Percentiles rank a stretch among this genome's conserved stretches.
These are phyloP conservation scores for Spea multiplicata DNA, from an alignment of 2,113 vertebrate genomes.

Conservation along the genomic window DNA sequence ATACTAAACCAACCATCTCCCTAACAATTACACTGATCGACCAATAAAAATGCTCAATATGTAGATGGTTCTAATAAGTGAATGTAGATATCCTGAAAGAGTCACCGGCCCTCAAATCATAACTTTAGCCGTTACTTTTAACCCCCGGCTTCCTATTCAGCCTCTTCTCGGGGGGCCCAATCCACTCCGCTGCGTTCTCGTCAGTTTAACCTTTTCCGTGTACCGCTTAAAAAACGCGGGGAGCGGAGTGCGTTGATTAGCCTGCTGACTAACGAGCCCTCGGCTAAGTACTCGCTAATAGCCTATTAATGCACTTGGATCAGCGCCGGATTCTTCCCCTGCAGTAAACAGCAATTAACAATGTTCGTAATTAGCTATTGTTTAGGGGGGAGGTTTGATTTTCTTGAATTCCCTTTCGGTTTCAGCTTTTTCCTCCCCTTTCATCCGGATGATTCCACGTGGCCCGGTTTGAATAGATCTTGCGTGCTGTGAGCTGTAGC, in stretches of 20 bases:
- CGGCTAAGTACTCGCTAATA: conserved; percentile 32
- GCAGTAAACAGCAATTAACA: conserved; percentile 47
- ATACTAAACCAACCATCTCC: too few species aligned
- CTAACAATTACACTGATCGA: too few species aligned
- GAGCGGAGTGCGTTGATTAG: conserved; percentile 12
- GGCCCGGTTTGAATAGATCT: conserved; percentile 22
- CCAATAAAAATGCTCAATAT: too few species aligned
- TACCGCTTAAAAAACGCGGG: background rate
- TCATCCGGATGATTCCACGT: conserved; percentile 34
- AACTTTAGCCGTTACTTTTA: too few species aligned
- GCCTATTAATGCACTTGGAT: conserved; percentile 45
- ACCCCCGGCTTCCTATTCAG: too few species aligned
- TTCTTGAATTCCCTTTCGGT: conserved; percentile 43
- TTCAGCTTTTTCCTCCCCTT: conserved; percentile 33
- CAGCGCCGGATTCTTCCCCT: conserved; percentile 14
- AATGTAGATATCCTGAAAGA: too few species aligned
- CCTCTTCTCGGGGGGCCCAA: background rate
- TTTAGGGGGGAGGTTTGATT: conserved; percentile 41
- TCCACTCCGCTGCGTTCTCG: background rate
- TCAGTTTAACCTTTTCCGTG: background rate
- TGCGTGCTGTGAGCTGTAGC: background rate
- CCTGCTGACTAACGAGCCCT: conserved; percentile 34
- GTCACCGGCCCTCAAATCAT: too few species aligned
- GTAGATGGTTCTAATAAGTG: too few species aligned
- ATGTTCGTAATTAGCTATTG: conserved; percentile 47